Evolutionary conservation across 2,113 vertebrate genomes (phyloP).

Genomic region (Hemiscyllium ocellatum): DNA sequence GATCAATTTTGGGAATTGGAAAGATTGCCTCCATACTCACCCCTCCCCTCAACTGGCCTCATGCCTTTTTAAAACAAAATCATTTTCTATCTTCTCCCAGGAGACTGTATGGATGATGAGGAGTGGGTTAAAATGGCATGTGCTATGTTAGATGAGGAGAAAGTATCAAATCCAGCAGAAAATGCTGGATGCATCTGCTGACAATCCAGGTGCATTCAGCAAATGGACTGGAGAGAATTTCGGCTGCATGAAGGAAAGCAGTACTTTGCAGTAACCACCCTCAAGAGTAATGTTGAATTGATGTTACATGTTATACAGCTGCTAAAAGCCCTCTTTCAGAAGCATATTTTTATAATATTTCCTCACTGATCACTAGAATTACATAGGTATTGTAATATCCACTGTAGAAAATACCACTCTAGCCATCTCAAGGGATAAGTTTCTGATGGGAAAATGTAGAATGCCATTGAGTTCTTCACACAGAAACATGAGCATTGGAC

Average conservation of each 20-base stretch:
- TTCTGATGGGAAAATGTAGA: background rate
- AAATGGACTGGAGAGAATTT: background rate
- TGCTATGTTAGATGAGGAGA: background rate
- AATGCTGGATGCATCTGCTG: background rate
- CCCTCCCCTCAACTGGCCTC: background rate
- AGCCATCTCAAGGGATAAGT: background rate
- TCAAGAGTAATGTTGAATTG: background rate
- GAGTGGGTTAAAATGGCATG: background rate
- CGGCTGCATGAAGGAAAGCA: background rate
- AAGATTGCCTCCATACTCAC: background rate
- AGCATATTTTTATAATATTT: conserved; percentile 12
- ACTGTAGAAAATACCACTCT: background rate
- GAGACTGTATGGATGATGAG: background rate
- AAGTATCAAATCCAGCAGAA: background rate
- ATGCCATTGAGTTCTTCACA: background rate
- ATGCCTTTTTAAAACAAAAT: background rate
- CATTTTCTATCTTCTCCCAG: background rate
- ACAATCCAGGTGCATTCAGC: background rate
- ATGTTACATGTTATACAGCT: conserved; percentile 19
- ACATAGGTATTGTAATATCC: background rate
- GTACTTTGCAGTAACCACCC: background rate
- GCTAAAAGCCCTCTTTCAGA: background rate
- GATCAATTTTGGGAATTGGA: background rate
- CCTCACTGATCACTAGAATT: conserved; percentile 3
- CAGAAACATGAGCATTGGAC: background rate